Base-by-base conservation (phyloP, 2,888 invertebrate species). In the Hemithea aestivaria region DNA sequence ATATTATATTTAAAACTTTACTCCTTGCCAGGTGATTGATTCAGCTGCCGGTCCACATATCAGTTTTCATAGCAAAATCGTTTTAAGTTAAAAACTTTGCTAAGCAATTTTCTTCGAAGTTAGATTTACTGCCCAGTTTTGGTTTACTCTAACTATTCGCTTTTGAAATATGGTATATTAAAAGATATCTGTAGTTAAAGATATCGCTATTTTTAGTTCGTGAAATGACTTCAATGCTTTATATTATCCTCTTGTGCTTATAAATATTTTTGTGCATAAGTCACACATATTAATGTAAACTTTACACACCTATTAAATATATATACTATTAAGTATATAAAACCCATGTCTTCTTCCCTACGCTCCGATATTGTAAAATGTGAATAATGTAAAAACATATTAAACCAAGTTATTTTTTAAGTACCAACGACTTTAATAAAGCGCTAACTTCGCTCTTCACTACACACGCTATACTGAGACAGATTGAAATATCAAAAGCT, bases 401-500 rank as follows among this genome's bases (percentile, higher is more conserved):
- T n/a, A n/a, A n/a, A n/a, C n/a, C n/a, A n/a, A n/a, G n/a, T n/a
- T n/a, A n/a, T n/a, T 16, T 16, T 4, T 16, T 16, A 16, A 5
- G 16, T 16, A 16, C 16, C 46, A 55, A 57, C 55, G 48, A 53
- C 68, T 68, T 65, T 66, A 66, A 70, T 72, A 68, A 69, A 67
- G 68, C 61, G 60, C 57, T 67, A 72, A 66, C 61, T 73, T 70
- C 61, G 65, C 68, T 66, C 16, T 16, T 16, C 5, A 63, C 65
- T 65, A n/a, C n/a, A n/a, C n/a, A n/a, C 65, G 53, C 42, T 44
- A 56, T 62, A 59, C 58, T 61, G 47, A 53, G 73, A 65, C 66
- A 68, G 62, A 51, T 62, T 74, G 66, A 74, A 72, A 77, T 73
- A 76, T 73, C 61, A 68, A 57, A 64, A 62, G 66, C 58, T 62